These are phyloP conservation scores for Hippocampus mohnikei DNA, from an alignment of 2,113 vertebrate genomes.

Conservation along the genomic window DNA sequence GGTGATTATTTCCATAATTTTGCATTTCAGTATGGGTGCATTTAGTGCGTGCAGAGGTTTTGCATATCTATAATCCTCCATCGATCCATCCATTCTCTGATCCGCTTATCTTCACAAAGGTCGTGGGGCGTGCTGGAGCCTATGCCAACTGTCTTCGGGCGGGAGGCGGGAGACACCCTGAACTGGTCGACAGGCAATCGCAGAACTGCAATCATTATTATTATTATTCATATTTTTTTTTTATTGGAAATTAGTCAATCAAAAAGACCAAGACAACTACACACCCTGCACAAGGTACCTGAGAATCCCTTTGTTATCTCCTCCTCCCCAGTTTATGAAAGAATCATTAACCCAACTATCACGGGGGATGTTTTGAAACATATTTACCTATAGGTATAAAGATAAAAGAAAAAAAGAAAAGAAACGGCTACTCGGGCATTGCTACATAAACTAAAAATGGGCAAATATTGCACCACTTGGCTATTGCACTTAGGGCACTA, in stretches of 20 bases:
- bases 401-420: not conserved
- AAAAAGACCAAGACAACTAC: not conserved
- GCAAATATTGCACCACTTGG: not conserved
- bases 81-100: too few relatives aligned
- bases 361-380: not conserved
- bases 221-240: not conserved
- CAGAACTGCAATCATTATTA: too few relatives aligned
- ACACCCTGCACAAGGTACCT: not conserved
- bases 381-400: not conserved
- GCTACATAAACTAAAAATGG: not conserved
- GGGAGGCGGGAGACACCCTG: too few relatives aligned
- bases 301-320: constrained; percentile 15
- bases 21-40: not conserved
- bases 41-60: not conserved
- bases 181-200: too few relatives aligned
- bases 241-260: not conserved
- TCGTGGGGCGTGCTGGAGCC: too few relatives aligned
- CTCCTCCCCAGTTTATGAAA: not conserved
- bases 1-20: not conserved
- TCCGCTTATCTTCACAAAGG: too few relatives aligned
- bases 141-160: too few relatives aligned
- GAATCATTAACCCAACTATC: not conserved
- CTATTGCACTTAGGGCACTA: not conserved
- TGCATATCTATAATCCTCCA: not conserved
- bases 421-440: not conserved